These are phyloP conservation scores for Labrus mixtus DNA, from an alignment of 2,113 vertebrate species.

Conservation along the genomic window DNA sequence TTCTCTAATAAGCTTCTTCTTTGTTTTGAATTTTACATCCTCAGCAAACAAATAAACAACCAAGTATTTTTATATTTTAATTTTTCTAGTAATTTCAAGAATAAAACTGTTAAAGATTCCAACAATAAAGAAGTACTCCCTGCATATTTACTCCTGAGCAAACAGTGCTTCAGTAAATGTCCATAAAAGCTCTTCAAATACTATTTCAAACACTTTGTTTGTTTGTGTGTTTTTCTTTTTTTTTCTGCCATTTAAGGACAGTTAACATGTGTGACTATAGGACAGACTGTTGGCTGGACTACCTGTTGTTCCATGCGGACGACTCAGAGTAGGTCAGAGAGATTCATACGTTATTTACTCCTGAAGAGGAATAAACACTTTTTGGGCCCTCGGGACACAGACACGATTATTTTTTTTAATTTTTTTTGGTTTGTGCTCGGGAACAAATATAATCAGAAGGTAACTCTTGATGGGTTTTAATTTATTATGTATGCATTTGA, in stretches of 20 bases:
- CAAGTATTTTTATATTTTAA: no score
- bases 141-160: no score
- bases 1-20: conserved; percentile 1
- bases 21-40: no score
- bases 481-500: background rate
- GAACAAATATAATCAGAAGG: background rate
- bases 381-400: background rate
- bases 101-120: background rate
- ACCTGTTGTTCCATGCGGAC: conserved; percentile 34
- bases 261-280: conserved; percentile 75
- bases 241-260: conserved; percentile 70
- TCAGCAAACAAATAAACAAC: no score
- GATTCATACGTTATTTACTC: conserved; percentile 52
- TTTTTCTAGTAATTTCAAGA: background rate
- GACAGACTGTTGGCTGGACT: conserved; percentile 71
- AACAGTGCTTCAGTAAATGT: background rate
- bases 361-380: conserved; percentile 26
- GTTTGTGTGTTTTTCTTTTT: conserved; percentile 73
- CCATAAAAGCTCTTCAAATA: conserved; percentile 53
- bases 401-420: no score
- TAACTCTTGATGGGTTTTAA: background rate
- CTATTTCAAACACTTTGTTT: conserved; percentile 83
- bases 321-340: conserved; percentile 38
- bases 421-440: background rate
- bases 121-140: no score